Evolutionary conservation across 2,888 invertebrate genomes (phyloP).

Genomic region (Ptilodon capucinus): DNA sequence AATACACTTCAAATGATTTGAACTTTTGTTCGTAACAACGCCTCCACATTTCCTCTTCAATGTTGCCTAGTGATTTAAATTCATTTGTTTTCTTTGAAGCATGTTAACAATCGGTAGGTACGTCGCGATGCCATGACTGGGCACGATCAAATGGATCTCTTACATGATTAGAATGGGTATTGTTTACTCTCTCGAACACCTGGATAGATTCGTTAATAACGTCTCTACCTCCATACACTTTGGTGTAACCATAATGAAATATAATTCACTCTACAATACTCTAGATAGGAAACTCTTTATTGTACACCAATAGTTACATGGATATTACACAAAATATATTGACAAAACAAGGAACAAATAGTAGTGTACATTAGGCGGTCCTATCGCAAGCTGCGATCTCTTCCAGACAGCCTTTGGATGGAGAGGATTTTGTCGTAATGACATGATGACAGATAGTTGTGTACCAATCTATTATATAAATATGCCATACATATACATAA

Average conservation of each 20-base stretch:
- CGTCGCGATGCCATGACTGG: slow-evolving; percentile 56
- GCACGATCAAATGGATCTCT: slow-evolving; percentile 52
- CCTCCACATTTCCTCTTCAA: slow-evolving; percentile 40
- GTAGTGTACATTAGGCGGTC: too few species aligned
- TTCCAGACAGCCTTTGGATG: too few species aligned
- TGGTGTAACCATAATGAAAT: neutral
- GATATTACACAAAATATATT: too few species aligned
- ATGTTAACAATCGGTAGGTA: slow-evolving; percentile 55
- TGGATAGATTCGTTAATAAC: neutral
- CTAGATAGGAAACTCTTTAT: too few species aligned
- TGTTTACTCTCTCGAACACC: slow-evolving; percentile 52
- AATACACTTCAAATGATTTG: slow-evolving; percentile 22
- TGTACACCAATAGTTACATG: too few species aligned
- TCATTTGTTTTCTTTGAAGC: slow-evolving; percentile 49
- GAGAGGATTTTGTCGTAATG: too few species aligned
- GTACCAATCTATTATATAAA: too few species aligned
- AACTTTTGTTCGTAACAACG: slow-evolving; percentile 39
- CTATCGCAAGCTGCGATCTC: too few species aligned
- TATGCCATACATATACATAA: too few species aligned
- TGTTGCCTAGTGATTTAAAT: slow-evolving; percentile 44
- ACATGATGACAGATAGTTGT: too few species aligned
- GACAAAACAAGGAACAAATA: too few species aligned
- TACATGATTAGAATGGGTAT: slow-evolving; percentile 60
- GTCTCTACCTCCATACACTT: neutral
- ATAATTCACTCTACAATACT: neutral